phyloP scores from a whole-genome alignment of 2,797 vertebrate genomes.

The Otolemur crassicaudatus region DNA sequence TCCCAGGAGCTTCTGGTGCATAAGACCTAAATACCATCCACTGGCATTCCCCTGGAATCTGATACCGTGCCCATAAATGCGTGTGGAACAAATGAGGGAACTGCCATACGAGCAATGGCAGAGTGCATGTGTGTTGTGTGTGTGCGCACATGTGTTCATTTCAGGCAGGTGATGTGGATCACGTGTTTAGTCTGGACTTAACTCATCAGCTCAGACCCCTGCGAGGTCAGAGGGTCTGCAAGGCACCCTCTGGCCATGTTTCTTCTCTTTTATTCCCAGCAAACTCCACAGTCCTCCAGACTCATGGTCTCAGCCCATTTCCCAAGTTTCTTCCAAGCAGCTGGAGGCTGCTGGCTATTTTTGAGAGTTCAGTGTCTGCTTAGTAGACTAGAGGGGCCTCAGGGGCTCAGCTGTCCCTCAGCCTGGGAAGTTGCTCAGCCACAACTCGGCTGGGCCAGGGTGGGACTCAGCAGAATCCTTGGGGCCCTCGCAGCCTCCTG shows the following conservation, averaged over 20 bases:
- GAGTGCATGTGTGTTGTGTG: background rate
- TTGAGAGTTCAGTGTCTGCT: background rate
- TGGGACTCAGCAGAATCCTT: background rate
- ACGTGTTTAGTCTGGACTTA: background rate
- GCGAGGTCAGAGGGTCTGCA: background rate
- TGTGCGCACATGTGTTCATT: background rate
- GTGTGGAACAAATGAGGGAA: background rate
- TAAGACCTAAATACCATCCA: no score
- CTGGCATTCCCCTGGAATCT: background rate
- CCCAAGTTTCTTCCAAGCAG: background rate
- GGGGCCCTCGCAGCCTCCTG: background rate
- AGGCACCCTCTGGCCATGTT: background rate
- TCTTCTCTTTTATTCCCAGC: background rate
- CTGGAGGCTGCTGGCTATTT: background rate
- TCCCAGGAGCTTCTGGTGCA: no score
- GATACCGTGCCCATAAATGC: accelerated
- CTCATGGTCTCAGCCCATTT: background rate
- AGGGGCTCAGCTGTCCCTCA: background rate
- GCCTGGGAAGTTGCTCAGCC: background rate
- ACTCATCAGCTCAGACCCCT: background rate
- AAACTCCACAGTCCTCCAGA: background rate
- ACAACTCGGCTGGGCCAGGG: background rate
- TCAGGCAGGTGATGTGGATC: background rate
- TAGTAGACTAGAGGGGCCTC: background rate
- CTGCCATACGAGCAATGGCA: background rate